These are phyloP conservation scores for Microtus oregoni DNA, from an alignment of 2,113 vertebrate genomes.

Conservation along the genomic window DNA sequence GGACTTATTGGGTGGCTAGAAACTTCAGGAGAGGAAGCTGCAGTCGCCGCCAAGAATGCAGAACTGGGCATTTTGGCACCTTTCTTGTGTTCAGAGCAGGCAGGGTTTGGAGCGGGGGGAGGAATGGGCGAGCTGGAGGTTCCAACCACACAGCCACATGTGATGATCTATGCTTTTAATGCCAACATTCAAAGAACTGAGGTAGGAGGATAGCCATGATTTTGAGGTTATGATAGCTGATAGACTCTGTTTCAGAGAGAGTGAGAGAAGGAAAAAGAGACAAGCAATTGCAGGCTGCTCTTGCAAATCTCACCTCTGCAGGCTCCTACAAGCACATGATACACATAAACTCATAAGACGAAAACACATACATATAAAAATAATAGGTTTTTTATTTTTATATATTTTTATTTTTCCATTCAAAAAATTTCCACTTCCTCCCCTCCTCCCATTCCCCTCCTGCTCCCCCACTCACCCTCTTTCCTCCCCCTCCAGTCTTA, in stretches of 20 bases:
- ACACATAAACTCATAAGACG: no score
- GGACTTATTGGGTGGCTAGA: neutral
- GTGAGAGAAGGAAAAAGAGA: neutral
- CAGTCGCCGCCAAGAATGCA: neutral
- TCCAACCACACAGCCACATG: neutral
- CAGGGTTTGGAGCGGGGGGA: no score
- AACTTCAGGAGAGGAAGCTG: neutral
- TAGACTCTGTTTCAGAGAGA: neutral
- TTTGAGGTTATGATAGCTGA: neutral
- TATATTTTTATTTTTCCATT: no score
- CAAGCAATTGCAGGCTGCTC: neutral
- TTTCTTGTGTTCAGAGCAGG: neutral
- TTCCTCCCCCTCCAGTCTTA: no score
- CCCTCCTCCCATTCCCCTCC: no score
- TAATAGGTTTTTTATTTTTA: neutral
- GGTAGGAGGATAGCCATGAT: neutral
- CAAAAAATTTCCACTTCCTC: no score
- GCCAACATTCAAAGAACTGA: neutral
- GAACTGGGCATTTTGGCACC: neutral
- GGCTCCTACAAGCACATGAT: neutral
- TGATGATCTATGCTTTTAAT: neutral
- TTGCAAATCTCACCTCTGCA: neutral
- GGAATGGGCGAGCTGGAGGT: neutral
- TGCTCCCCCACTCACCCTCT: no score
- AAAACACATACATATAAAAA: neutral